Conservation (phyloP, 1,140 invertebrate species). For the Drosophila insularis region DNA sequence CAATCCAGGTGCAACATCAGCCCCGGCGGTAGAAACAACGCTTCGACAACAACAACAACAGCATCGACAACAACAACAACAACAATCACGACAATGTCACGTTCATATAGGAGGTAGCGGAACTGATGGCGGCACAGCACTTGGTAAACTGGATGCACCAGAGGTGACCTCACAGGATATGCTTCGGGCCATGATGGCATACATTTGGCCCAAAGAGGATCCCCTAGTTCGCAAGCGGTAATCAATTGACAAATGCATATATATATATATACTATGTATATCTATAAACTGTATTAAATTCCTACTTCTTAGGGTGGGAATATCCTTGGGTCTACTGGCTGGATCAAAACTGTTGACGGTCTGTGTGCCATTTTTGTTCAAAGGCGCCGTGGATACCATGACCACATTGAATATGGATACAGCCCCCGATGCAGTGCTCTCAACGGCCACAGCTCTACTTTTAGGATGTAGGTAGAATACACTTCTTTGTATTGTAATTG, state of each 20-base stretch:
- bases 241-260: neutral
- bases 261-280: neutral
- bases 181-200: slow-evolving; percentile 92
- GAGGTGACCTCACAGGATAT: slow-evolving; percentile 90
- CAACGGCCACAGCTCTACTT: slow-evolving; percentile 90
- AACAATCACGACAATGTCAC: slow-evolving; percentile 87
- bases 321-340: slow-evolving; percentile 91
- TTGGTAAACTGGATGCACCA: slow-evolving; percentile 84
- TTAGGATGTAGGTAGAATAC: slow-evolving; percentile 91
- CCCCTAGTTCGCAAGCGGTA: slow-evolving; percentile 68
- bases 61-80: slow-evolving; percentile 54
- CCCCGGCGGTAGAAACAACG: slow-evolving; percentile 32
- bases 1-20: slow-evolving; percentile 61
- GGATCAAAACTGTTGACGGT: slow-evolving; percentile 95
- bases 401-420: slow-evolving; percentile 89
- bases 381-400: slow-evolving; percentile 95
- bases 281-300: neutral
- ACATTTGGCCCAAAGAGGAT: slow-evolving; percentile 96
- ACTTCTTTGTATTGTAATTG: neutral
- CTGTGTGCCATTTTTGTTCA: slow-evolving; percentile 98
- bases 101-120: slow-evolving; percentile 92
- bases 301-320: slow-evolving; percentile 86
- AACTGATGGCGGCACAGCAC: slow-evolving; percentile 85
- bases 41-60: slow-evolving; percentile 55
- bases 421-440: slow-evolving; percentile 88